Base-by-base conservation (phyloP, 2,888 invertebrate species). In the Tholera decimalis region DNA sequence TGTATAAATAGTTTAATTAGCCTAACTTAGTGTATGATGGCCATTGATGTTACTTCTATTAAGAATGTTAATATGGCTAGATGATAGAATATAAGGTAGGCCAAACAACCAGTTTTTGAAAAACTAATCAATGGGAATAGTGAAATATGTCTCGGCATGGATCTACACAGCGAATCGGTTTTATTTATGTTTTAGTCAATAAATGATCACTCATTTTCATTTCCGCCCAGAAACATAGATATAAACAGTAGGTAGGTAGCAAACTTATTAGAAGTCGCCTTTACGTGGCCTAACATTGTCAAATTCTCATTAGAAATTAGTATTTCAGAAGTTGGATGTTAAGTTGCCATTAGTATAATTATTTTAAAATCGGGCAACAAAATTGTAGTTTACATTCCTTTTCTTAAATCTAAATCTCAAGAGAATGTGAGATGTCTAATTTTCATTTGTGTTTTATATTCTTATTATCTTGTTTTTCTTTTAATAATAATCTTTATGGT, bases 1-100 rank as follows among this genome's bases (percentile, higher is more conserved):
- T 88, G 86, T 89, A 85, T 83, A 89, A 84, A 87, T 84, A 82
- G 70, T 71, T 77, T 79, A 74, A 56, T 72, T 79, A 79, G 74
- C 68, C 74, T 80, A 75, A 68, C 78, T 68, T 83, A 83, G 75
- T 83, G 61, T 82, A 74, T 75, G 77, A 76, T 73, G 79, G 79
- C 74, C 75, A 78, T 60, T 20, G 74, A 77, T 80, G 78, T 80
- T 79, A 76, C 70, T 76, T 78, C 65, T 66, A 62, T 71, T 73
- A 71, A 76, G 77, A 72, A 81, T 88, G 85, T 89, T 84, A 84
- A 86, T 87, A 83, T 83, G 79, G 79, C 70, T 82, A 72, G 50
- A 77, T 69, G 74, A 80, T 53, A 55, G 66, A 61, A 56, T 50
- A 50, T 43, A 44, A 39, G 37, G 33, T 50, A 18, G 61, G 58